Conservation (phyloP, 2,113 vertebrate genomes). For the Arizona elegans region DNA sequence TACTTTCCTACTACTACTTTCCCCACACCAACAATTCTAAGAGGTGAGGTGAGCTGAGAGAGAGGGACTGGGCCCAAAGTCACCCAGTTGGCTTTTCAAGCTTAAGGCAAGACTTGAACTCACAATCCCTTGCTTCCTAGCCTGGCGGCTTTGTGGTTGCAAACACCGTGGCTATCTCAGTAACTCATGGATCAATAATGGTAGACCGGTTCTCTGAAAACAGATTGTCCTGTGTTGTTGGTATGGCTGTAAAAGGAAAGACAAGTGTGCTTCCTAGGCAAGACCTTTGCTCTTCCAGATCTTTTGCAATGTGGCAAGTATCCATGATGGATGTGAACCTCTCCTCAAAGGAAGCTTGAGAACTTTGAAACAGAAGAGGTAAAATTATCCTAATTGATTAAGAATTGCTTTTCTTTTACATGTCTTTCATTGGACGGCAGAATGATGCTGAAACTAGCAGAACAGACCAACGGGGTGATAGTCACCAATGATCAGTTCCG, state of each 20-base stretch:
- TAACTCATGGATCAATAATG: neutral
- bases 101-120: neutral
- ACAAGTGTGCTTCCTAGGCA: neutral
- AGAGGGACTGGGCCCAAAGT: no score
- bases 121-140: neutral
- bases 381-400: neutral
- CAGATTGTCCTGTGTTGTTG: neutral
- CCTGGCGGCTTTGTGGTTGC: neutral
- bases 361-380: neutral
- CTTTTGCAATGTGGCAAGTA: neutral
- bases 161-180: neutral
- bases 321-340: neutral
- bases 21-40: no score
- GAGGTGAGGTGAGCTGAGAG: no score
- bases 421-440: slow-evolving; percentile 13
- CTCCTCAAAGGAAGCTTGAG: neutral
- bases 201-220: neutral
- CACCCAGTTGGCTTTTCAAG: no score
- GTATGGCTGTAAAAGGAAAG: neutral
- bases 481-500: slow-evolving; percentile 89
- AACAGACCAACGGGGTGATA: slow-evolving; percentile 80
- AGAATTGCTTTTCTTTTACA: neutral
- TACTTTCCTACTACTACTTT: no score
- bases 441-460: slow-evolving; percentile 81
- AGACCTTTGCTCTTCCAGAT: neutral